Evolutionary conservation across 2,888 invertebrate species (phyloP), one percentile per base, ranked within the genome.

Genomic region (Macropis europaea): DNA sequence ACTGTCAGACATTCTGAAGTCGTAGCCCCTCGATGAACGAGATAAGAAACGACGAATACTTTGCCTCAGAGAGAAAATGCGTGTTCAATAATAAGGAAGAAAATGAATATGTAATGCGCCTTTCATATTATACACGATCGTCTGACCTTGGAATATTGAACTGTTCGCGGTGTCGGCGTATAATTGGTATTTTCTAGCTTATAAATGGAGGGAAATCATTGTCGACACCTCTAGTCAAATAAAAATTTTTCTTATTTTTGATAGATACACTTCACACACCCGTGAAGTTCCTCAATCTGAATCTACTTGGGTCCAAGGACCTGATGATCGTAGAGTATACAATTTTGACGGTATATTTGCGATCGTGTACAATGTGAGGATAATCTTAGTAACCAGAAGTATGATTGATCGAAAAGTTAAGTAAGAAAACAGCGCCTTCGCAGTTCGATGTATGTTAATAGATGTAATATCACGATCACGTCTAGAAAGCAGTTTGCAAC

Each of bases 391-490:
- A 74, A 68, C 53, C 68, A 73, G 66, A 74, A 71, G 53, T 82
- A 79, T 79, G 75, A 81, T 82, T 73, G 81, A 81, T 81, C 74
- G 78, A 79, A 73, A 74, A 81, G 68, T 76, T 79, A 78, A 75
- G 36, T 79, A 82, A 82, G 77, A 68, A 68, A 73, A 76, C 77
- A 75, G 73, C 76, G 83, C 69, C 69, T 79, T 82, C 82, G 79
- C 76, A 75, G 79, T 79, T 79, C 81, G 73, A 70, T 57, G 70
- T 34, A 40, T 34, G 17, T 34, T 9, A 15, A 9, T 17, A 28
- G 32, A 26, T 17, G 5, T 19, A 32, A 64, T 13, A 22, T 48
- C 26, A 40, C 15, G 9, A 26, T n/a, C n/a, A n/a, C n/a, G n/a
- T n/a, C n/a, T n/a, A n/a, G n/a, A n/a, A n/a, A n/a, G n/a, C n/a